Conservation (phyloP, 2,888 invertebrate genomes). For the Odontothrips loti region DNA sequence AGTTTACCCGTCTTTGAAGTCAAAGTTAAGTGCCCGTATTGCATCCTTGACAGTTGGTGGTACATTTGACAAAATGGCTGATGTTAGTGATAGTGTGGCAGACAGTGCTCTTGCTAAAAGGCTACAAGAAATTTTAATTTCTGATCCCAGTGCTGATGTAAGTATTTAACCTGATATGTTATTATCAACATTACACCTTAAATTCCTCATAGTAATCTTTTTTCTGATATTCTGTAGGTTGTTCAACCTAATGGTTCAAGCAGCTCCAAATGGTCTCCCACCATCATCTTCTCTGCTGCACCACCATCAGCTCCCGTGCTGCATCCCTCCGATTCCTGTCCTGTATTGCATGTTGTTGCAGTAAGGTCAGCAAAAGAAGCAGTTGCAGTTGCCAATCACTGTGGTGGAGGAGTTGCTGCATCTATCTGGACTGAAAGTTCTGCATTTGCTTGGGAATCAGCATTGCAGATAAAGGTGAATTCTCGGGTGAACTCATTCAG, state of each 20-base stretch:
- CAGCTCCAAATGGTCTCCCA: neutral
- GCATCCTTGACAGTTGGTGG: constrained; percentile 46
- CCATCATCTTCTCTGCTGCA: neutral
- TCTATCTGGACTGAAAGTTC: constrained; percentile 57
- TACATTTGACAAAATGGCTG: constrained; percentile 48
- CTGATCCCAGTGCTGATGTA: neutral
- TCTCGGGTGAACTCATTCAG: neutral
- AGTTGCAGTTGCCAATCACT: constrained; percentile 53
- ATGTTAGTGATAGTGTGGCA: constrained; percentile 44
- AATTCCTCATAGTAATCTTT: neutral
- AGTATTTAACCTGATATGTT: neutral
- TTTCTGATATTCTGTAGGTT: neutral
- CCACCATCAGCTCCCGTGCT: constrained; percentile 40
- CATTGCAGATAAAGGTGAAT: constrained; percentile 48
- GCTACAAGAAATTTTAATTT: neutral
- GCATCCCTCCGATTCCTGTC: constrained; percentile 47
- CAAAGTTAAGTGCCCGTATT: constrained; percentile 48
- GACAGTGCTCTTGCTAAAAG: neutral
- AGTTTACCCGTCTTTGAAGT: neutral
- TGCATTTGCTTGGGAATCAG: constrained; percentile 53
- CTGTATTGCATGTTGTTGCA: constrained; percentile 48
- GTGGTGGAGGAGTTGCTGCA: constrained; percentile 50
- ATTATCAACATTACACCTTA: neutral
- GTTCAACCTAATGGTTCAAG: neutral
- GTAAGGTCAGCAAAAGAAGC: constrained; percentile 56